Evolutionary conservation across 2,113 vertebrate species (phyloP).

Genomic region (human (Homo sapiens)): GRCh38 chr11:71364001-71364500

Average conservation of each 20-base stretch:
- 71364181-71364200: background rate
- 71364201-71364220: background rate
- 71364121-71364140: background rate
- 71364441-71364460: background rate
- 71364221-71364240: background rate
- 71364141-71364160: background rate
- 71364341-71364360: background rate
- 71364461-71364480: background rate
- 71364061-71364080: background rate
- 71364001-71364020: background rate
- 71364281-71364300: too few species aligned
- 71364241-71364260: rapidly evolving
- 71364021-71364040: background rate
- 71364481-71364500: too few species aligned
- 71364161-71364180: background rate
- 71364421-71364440: background rate
- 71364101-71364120: too few species aligned
- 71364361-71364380: background rate
- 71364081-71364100: background rate
- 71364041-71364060: background rate
- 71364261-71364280: background rate
- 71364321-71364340: background rate
- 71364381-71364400: background rate
- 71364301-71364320: background rate
- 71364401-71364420: background rate